Conservation (phyloP, 2,113 vertebrate species). For the Penelope pileata region DNA sequence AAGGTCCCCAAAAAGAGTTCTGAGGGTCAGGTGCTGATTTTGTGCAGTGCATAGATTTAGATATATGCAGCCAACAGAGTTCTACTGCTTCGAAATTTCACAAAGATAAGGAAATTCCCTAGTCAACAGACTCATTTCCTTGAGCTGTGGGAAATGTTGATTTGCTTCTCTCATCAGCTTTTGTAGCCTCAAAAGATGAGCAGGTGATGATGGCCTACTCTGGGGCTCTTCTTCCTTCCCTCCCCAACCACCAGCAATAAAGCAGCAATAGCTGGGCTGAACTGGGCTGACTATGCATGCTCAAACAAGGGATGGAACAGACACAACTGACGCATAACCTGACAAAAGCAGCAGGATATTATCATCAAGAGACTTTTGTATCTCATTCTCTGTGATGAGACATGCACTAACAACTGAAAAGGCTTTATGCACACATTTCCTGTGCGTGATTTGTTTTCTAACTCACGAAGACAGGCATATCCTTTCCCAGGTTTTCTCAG, state of each 20-base stretch:
- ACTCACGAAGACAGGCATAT: fast-evolving
- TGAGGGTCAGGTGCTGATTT: not conserved
- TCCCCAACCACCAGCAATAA: not conserved
- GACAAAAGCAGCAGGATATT: not conserved
- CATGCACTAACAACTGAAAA: fast-evolving
- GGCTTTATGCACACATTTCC: not conserved
- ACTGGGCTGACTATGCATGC: not conserved
- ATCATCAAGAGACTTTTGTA: not conserved
- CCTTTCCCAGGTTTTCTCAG: not conserved
- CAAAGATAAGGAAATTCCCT: not conserved
- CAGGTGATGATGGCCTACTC: fast-evolving
- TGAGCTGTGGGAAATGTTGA: not conserved
- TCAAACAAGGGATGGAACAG: not conserved
- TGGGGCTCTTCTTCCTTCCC: fast-evolving
- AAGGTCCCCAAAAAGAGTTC: not conserved
- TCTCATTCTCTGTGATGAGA: not conserved
- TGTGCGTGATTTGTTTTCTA: not conserved
- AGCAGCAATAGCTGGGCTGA: not conserved
- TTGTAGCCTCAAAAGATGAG: not conserved
- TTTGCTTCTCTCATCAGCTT: not conserved
- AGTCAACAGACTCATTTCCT: no score
- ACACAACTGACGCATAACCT: not conserved
- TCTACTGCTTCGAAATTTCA: not conserved
- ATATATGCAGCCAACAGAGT: not conserved
- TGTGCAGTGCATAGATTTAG: not conserved